A percentile compares a stretch with the other conserved stretches of the same genome.
phyloP scores from a whole-genome alignment of 2,797 vertebrate genomes.

The Aldrovandia affinis region DNA sequence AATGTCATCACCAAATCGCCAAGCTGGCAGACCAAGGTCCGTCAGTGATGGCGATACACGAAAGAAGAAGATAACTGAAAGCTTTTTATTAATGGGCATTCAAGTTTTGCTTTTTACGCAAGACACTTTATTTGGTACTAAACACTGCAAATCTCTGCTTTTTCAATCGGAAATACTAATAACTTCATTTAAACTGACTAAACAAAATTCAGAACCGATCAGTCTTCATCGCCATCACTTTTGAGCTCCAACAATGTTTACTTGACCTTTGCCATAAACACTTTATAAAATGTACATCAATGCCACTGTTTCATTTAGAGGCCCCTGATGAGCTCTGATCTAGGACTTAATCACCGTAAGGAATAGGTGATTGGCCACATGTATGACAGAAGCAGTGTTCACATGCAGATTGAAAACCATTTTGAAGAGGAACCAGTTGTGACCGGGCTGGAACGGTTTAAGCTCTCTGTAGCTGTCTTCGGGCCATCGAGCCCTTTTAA shows the following conservation, averaged over 20 bases:
- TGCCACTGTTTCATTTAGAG: not conserved
- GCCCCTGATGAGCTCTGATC: not conserved
- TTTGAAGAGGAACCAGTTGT: not conserved
- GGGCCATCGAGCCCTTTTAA: not conserved
- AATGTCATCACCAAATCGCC: no score
- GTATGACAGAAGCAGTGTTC: not conserved
- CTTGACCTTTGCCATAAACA: not conserved
- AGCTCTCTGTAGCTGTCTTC: not conserved
- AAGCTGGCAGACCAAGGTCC: no score
- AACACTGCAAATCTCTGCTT: constrained; percentile 6
- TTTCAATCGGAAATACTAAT: not conserved
- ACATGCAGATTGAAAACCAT: not conserved
- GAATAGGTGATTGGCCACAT: not conserved
- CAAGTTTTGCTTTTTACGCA: not conserved
- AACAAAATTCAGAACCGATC: not conserved
- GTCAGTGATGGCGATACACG: no score
- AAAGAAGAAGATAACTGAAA: no score
- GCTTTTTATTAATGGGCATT: constrained; percentile 8
- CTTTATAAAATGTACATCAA: not conserved
- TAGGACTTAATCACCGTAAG: not conserved
- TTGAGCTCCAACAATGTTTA: not conserved
- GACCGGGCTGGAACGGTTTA: not conserved
- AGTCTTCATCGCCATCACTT: not conserved
- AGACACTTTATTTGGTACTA: constrained; percentile 1
- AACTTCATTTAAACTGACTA: not conserved